Conservation (phyloP, 2,113 vertebrate species). For the Axis porcinus region DNA sequence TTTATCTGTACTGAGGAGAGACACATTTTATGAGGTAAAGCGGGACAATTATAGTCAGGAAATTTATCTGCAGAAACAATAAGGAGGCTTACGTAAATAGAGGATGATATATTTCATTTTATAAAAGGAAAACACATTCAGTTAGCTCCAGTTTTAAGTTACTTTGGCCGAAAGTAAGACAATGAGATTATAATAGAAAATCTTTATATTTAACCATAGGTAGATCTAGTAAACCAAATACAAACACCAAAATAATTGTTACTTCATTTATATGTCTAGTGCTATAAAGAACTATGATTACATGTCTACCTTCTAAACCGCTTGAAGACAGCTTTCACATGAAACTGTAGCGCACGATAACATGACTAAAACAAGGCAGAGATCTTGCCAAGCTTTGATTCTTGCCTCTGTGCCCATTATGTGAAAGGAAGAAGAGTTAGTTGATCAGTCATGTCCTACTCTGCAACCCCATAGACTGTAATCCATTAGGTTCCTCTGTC, state of each 20-base stretch:
- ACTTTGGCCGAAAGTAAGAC: not conserved
- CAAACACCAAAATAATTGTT: not conserved
- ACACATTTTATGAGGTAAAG: slow-evolving; percentile 35
- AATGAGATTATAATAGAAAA: not conserved
- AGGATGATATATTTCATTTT: not conserved
- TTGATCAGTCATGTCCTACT: not conserved
- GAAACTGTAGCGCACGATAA: not conserved
- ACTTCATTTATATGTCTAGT: not conserved
- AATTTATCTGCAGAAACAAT: not conserved
- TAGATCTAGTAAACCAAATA: not conserved
- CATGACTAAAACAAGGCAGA: not conserved
- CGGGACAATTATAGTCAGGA: not conserved
- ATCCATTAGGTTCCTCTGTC: not conserved
- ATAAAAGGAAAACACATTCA: not conserved
- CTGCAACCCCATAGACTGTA: not conserved
- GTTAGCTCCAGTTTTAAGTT: not conserved
- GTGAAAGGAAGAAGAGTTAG: not conserved
- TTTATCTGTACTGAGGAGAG: not conserved
- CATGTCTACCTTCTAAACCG: not conserved
- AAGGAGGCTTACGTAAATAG: not conserved
- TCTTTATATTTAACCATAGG: not conserved
- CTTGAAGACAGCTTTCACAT: not conserved
- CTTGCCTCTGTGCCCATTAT: not conserved
- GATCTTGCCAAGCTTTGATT: not conserved
- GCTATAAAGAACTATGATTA: not conserved